Percentiles rank a stretch among this genome's conserved stretches.
Conservation (phyloP, 2,888 invertebrate genomes). For the Theodoxus fluviatilis region DNA sequence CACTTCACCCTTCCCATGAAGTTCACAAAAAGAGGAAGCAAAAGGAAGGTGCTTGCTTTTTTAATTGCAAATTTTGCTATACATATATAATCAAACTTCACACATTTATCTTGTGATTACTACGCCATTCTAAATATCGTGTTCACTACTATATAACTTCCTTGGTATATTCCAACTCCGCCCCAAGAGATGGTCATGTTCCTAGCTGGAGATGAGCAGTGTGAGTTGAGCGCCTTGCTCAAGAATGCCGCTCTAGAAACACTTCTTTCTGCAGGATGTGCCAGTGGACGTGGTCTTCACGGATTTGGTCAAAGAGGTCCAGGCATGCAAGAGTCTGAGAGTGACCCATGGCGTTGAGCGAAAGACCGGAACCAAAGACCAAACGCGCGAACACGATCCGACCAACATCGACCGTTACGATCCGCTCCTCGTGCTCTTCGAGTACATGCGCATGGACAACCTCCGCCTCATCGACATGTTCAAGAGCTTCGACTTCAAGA, state of each 20-base stretch:
- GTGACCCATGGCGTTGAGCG: constrained; percentile 38
- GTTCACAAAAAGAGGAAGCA: too few relatives aligned
- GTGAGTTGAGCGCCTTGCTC: too few relatives aligned
- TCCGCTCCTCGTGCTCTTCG: constrained; percentile 52
- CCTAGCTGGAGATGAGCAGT: too few relatives aligned
- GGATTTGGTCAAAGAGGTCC: constrained; percentile 29
- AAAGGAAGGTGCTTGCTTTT: too few relatives aligned
- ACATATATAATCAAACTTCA: too few relatives aligned
- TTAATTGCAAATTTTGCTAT: too few relatives aligned
- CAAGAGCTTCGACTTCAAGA: constrained; percentile 48
- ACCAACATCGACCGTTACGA: constrained; percentile 48
- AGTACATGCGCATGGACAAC: constrained; percentile 56
- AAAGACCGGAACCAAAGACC: constrained; percentile 33
- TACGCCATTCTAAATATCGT: too few relatives aligned
- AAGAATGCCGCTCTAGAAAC: neutral
- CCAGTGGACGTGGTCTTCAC: constrained; percentile 40
- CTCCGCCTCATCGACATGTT: constrained; percentile 57
- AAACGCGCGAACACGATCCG: constrained; percentile 42
- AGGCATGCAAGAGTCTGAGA: constrained; percentile 29
- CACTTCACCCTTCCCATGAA: too few relatives aligned
- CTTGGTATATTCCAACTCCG: too few relatives aligned
- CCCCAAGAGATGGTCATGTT: neutral
- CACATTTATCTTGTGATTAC: too few relatives aligned
- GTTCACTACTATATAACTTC: too few relatives aligned
- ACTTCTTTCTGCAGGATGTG: constrained; percentile 34